Base-by-base conservation (phyloP, 23 tunicate genomes). In the Trididemnum miniatum region DNA sequence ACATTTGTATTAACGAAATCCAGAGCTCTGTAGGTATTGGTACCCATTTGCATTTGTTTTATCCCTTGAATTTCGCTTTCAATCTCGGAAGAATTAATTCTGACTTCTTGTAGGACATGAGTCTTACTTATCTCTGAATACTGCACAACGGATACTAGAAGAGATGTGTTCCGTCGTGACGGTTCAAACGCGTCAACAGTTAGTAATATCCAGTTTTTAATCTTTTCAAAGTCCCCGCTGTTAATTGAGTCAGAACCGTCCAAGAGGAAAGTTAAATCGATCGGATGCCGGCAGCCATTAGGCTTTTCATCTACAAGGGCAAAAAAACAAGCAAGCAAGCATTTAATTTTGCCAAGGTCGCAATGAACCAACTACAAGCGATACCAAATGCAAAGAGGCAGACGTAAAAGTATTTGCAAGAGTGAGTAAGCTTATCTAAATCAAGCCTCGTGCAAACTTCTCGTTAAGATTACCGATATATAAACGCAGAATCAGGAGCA, bases 211-310 rank as follows among this genome's bases (percentile, higher is more conserved):
- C 97, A 92, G 30, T 87, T 44, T 71, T 92, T 79, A 18, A 87
- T 74, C 22, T 35, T 36, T 37, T 59, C 77, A 59, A 87, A 92
- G 31, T 87, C 92, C 1, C 80, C 89, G 3, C 86, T 77, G 81
- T 65, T 80, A 51, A 92, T 92, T 1, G 92, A 87, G 64, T 92
- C 92, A 72, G 89, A 82, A 26, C 97, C 97, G 78, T 92, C 97
- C 29, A 92, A 72, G 35, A 92, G 97, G 82, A 92, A 92, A 49
- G 83, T 82, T 59, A 92, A n/a, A 63, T 92, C 97, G 1, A 92
- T 44, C 2, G 92, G 89, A 52, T 87, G n/a, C n/a, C n/a, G n/a
- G n/a, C n/a, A n/a, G n/a, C n/a, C n/a, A n/a, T n/a, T n/a, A n/a
- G n/a, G n/a, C n/a, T n/a, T n/a, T n/a, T n/a, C n/a, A n/a, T n/a